phyloP scores from a whole-genome alignment of 2,888 invertebrate genomes.

The Sussaba pulchella region DNA sequence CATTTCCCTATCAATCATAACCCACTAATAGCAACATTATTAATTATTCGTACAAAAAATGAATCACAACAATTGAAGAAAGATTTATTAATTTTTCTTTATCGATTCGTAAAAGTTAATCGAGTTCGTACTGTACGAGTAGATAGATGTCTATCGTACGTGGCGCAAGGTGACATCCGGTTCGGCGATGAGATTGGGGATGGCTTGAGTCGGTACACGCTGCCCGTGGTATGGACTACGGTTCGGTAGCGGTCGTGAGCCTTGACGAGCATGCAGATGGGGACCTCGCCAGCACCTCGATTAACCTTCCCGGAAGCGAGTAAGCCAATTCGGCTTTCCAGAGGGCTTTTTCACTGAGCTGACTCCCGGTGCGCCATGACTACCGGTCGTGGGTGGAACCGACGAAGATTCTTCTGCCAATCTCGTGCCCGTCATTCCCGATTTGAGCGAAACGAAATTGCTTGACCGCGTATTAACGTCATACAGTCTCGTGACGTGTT shows the following conservation, averaged over 20 bases:
- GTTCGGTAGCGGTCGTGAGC: slow-evolving; percentile 44
- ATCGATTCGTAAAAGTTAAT: too few species aligned
- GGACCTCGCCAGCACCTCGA: slow-evolving; percentile 50
- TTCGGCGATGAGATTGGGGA: slow-evolving; percentile 47
- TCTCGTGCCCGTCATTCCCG: slow-evolving; percentile 1
- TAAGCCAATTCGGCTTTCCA: slow-evolving; percentile 57
- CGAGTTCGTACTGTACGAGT: not conserved
- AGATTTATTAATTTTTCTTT: too few species aligned
- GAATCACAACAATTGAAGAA: too few species aligned
- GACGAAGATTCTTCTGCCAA: not conserved
- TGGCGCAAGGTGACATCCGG: slow-evolving; percentile 49
- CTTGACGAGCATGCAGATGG: slow-evolving; percentile 49
- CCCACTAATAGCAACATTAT: too few species aligned
- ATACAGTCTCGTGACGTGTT: slow-evolving; percentile 3
- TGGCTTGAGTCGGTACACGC: slow-evolving; percentile 37
- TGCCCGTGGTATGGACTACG: not conserved
- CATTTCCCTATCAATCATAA: too few species aligned
- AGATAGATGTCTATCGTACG: slow-evolving; percentile 10
- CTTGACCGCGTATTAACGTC: slow-evolving; percentile 19
- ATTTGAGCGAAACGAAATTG: slow-evolving; percentile 45
- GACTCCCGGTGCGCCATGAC: not conserved
- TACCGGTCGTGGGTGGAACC: not conserved
- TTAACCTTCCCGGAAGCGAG: slow-evolving; percentile 61
- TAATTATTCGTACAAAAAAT: too few species aligned
- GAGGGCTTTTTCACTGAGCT: slow-evolving; percentile 30